These are phyloP conservation scores for Melanostoma scalare DNA, from an alignment of 2,888 invertebrate genomes.

Conservation along the genomic window DNA sequence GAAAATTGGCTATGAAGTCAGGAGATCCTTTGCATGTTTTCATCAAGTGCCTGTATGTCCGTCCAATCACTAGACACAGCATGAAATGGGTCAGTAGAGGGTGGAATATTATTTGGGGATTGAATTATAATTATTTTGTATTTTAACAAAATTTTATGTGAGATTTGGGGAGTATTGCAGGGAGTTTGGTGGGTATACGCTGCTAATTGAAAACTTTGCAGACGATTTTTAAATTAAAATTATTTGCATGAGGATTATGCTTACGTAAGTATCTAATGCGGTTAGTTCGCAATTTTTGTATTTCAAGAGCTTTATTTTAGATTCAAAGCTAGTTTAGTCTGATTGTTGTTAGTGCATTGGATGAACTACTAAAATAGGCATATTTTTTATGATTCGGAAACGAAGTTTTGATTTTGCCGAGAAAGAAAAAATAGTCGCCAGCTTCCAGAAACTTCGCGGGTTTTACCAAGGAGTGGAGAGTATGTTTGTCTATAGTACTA, in stretches of 20 bases:
- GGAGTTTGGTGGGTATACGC: not conserved
- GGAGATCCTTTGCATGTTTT: slow-evolving; percentile 6
- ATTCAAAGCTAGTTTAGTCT: not conserved
- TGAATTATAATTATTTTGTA: slow-evolving; percentile 37
- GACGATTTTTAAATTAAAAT: too few relatives aligned
- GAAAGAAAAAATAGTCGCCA: too few relatives aligned
- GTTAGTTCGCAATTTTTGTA: not conserved
- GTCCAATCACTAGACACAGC: slow-evolving; percentile 23
- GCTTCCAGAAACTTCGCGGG: too few relatives aligned
- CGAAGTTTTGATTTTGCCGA: too few relatives aligned
- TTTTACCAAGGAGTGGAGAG: too few relatives aligned
- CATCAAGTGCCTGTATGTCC: slow-evolving; percentile 4
- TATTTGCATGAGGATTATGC: too few relatives aligned
- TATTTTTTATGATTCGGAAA: too few relatives aligned
- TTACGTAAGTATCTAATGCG: too few relatives aligned
- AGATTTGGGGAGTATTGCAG: slow-evolving; percentile 1
- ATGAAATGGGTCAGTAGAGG: slow-evolving; percentile 72
- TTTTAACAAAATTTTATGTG: not conserved
- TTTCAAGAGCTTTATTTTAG: not conserved
- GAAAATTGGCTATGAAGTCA: slow-evolving; percentile 56
- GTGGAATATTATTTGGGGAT: slow-evolving; percentile 49
- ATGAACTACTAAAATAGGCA: too few relatives aligned
- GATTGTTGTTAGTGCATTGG: not conserved
- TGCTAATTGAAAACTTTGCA: too few relatives aligned
- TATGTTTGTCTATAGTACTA: too few relatives aligned